Evolutionary conservation across 2,113 vertebrate species (phyloP), one percentile per base, ranked within the genome.

Genomic region (Rhineura floridana): DNA sequence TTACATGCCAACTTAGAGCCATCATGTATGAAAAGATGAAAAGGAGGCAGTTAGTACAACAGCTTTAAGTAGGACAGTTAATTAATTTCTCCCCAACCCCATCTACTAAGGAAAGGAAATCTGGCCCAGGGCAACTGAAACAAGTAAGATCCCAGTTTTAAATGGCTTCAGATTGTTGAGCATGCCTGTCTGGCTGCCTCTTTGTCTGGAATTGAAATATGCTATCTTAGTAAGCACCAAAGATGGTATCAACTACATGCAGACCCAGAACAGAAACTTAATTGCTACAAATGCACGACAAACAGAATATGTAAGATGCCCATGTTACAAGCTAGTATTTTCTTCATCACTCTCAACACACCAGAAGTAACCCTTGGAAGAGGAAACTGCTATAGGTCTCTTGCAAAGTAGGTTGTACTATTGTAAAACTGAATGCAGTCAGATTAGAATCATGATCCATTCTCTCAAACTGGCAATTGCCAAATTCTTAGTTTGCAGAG

Each of bases 1-100:
- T 95, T 78, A 90, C 90, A 86, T 70, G 33, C 1, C 0, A 86
- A 15, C 67, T 83, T 65, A 42, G 48, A 84, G 88, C 88, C 91
- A 91, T 94, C 87, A 88, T 84, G 85, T 83, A 55, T 69, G 86
- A 91, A 90, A 59, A 88, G 82, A 83, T 90, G 85, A 2, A 69
- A 94, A 95, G 92, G 62, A 92, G 88, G 50, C 50, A 21, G 83
- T 90, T 76, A 76, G 77, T 86, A 77, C 85, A 78, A 86, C 9
- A 19, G 81, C 39, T 90, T 36, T 76, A 46, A 76, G 90, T 81
- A 80, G 77, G 93, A 28, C 63, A 79, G 23, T 80, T 63, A 4
- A 21, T 39, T 55, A 30, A 19, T 80, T 33, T 39, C 30, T 72
- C 36, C 19, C 10, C 9, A 46, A n/a, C 48, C 15, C 15, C 36